Evolutionary conservation across 1,140 invertebrate genomes (phyloP).

Genomic region (Cyphomyrmex costatus): DNA sequence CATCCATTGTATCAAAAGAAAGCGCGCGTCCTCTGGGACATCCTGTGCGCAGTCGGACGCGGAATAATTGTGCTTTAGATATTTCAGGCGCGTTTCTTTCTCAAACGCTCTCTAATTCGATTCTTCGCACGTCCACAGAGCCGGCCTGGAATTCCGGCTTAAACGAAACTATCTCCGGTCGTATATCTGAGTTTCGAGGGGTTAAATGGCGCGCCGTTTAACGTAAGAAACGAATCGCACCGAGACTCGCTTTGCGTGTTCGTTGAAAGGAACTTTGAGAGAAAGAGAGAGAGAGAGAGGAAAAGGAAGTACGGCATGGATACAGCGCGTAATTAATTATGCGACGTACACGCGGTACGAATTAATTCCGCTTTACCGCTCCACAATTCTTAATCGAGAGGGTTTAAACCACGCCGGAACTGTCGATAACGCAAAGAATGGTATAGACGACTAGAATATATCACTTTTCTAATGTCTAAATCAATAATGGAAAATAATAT

Average conservation of each 20-base stretch:
- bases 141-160: slow-evolving; percentile 57
- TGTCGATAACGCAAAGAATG: slow-evolving; percentile 29
- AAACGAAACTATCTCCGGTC: slow-evolving; percentile 62
- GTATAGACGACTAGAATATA: neutral
- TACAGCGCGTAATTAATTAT: slow-evolving; percentile 60
- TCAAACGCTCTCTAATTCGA: slow-evolving; percentile 63
- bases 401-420: slow-evolving; percentile 19
- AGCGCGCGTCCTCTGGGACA: neutral
- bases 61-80: slow-evolving; percentile 54
- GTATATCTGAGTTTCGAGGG: slow-evolving; percentile 58
- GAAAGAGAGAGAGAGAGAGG: neutral
- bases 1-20: slow-evolving; percentile 16
- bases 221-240: slow-evolving; percentile 60
- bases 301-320: neutral
- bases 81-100: slow-evolving; percentile 61
- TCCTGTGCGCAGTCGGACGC: neutral
- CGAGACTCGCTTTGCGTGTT: slow-evolving; percentile 55
- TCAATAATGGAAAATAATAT: slow-evolving; percentile 22
- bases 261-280: slow-evolving; percentile 1
- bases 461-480: slow-evolving; percentile 8
- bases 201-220: slow-evolving; percentile 59
- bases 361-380: slow-evolving; percentile 50
- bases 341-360: slow-evolving; percentile 47
- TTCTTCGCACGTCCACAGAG: slow-evolving; percentile 53
- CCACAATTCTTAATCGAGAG: slow-evolving; percentile 39